Percentiles rank a stretch among this genome's conserved stretches.
These are phyloP conservation scores for Cavia aperea DNA, from an alignment of 2,113 vertebrate genomes.

Conservation along the genomic window DNA sequence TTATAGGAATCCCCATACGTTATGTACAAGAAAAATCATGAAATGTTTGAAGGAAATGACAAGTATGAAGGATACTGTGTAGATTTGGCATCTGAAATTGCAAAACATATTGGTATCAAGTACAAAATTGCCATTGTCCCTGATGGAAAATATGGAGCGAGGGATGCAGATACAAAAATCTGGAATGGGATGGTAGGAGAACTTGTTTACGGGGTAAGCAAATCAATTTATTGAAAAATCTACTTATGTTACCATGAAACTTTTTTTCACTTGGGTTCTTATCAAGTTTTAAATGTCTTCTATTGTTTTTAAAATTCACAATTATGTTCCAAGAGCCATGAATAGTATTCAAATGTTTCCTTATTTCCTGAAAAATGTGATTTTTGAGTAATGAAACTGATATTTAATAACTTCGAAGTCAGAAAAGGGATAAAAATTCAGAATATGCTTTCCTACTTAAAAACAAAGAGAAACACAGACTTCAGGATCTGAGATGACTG, in stretches of 20 bases:
- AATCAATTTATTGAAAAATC: conserved; percentile 74
- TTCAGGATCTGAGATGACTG: not conserved
- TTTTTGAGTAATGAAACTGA: conserved; percentile 10
- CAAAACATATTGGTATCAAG: conserved; percentile 98
- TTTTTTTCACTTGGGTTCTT: not conserved
- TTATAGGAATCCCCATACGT: conserved; percentile 99
- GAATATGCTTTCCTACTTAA: not conserved
- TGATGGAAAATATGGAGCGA: conserved; percentile 98
- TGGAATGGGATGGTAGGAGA: conserved; percentile 99
- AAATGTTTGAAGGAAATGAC: conserved; percentile 97
- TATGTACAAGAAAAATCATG: conserved; percentile 99
- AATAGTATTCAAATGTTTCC: not conserved
- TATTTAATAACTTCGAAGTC: not conserved
- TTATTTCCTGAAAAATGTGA: conserved; percentile 34
- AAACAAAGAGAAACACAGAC: not conserved
- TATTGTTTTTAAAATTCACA: not conserved
- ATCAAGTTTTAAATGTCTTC: not conserved
- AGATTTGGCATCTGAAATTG: conserved; percentile 98
- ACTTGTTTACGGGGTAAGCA: conserved; percentile 98
- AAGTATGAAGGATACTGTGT: conserved; percentile 98
- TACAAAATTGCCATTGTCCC: conserved; percentile 99
- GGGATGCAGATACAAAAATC: conserved; percentile 98
- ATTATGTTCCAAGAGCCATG: not conserved
- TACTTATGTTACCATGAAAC: conserved; percentile 36
- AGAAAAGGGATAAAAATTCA: not conserved